Evolutionary conservation across 2,888 invertebrate genomes (phyloP), one percentile per base, ranked within the genome.

Genomic region (Ditylenchus weischeri): DNA sequence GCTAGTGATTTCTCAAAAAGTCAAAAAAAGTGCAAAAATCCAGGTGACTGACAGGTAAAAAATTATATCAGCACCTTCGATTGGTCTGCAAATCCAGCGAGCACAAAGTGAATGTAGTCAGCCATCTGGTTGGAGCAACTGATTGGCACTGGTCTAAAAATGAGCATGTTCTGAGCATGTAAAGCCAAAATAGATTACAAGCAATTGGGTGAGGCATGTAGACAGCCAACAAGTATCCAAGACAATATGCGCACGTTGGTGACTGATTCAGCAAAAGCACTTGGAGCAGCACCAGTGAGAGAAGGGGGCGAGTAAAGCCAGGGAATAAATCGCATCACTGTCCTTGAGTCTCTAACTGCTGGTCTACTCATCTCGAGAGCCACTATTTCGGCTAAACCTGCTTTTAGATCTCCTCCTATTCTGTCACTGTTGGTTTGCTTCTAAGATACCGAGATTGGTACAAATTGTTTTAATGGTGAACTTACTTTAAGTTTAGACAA

Each of bases 31-130:
- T n/a, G n/a, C n/a, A n/a, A n/a, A n/a, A n/a, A n/a, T n/a, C n/a
- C n/a, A n/a, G n/a, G n/a, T n/a, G n/a, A n/a, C n/a, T n/a, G 10
- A 35, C 4, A 29, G 13, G 50, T n/a, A 18, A 60, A 6, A 50
- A 62, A 57, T 29, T 29, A n/a, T 5, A 62, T 50, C 2, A 50
- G 18, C 29, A 85, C 86, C 86, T 93, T 93, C 0, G 90, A 90
- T 83, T 93, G 92, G 83, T 96, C 96, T 47, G 93, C 92, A 87
- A 96, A 98, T 13, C 93, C 93, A 0, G 92, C 90, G 87, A 98
- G 89, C 80, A 98, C 94, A 19, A 91, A 90, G 88, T 95, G 93
- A 75, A 98, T 90, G 83, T 95, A 93, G 86, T 98, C 96, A 54
- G 95, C 93, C 82, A 98, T 91, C 13, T 68, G 68, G 85, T 93